Conservation (phyloP, 2,888 invertebrate species). For the Drosophila birchii region DNA sequence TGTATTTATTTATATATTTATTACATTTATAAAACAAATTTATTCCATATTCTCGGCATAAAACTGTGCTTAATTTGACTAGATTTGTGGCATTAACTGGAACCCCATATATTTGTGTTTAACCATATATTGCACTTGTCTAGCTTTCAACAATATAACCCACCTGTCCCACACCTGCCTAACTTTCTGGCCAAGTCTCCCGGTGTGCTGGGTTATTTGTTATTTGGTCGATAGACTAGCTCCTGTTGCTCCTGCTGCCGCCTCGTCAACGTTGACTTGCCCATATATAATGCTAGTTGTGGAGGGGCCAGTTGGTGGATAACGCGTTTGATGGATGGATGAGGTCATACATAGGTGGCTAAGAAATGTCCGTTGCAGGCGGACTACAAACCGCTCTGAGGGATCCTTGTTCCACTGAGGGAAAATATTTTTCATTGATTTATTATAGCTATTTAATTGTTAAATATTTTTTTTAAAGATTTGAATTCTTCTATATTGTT, state of each 20-base stretch:
- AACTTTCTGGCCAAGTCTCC: conserved; percentile 12
- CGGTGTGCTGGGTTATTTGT: conserved; percentile 32
- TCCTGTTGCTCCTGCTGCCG: conserved; percentile 40
- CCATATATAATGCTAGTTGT: conserved; percentile 46
- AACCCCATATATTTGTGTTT: background rate
- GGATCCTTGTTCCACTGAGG: background rate
- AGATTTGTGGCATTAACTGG: background rate
- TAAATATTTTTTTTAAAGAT: no score
- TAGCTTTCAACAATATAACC: background rate
- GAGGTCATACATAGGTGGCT: conserved; percentile 69
- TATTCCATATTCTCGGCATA: background rate
- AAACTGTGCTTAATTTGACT: background rate
- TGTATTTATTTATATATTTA: no score
- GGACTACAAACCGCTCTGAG: conserved; percentile 4
- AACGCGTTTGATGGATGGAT: conserved; percentile 49
- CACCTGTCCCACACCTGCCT: background rate
- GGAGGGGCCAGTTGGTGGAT: conserved; percentile 38
- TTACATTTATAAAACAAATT: background rate
- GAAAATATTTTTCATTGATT: no score
- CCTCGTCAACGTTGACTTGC: conserved; percentile 50
- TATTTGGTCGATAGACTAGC: conserved; percentile 51
- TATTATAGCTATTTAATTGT: no score
- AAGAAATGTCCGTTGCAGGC: background rate
- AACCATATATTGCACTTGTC: conserved; percentile 21
- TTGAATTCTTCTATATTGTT: no score